phyloP scores from a whole-genome alignment of 2,888 invertebrate genomes.

The Caenorhabditis becei region DNA sequence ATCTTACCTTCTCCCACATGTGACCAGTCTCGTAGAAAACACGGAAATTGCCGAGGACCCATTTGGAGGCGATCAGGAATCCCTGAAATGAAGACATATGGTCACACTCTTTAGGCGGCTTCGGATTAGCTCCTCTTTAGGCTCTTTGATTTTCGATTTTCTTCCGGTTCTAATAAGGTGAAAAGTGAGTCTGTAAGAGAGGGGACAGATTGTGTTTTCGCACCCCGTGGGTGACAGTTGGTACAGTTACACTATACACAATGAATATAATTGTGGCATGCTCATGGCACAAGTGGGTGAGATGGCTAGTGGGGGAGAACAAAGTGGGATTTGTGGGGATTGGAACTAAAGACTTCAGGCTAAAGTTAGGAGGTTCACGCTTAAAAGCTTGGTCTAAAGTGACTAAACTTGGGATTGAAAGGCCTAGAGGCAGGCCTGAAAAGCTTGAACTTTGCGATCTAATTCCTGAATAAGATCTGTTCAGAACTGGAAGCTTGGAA shows the following conservation, averaged over 20 bases:
- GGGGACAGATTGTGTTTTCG: slow-evolving; percentile 50
- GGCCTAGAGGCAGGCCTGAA: too few species aligned
- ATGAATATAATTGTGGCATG: slow-evolving; percentile 24
- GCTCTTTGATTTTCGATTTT: slow-evolving; percentile 16
- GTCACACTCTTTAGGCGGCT: not conserved
- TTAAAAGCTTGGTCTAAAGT: too few species aligned
- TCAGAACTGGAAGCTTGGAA: too few species aligned
- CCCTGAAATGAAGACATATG: slow-evolving; percentile 63
- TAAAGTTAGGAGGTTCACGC: too few species aligned
- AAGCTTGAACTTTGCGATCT: too few species aligned
- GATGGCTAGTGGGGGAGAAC: not conserved
- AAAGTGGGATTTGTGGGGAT: too few species aligned
- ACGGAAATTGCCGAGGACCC: slow-evolving; percentile 74
- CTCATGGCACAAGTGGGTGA: slow-evolving; percentile 26
- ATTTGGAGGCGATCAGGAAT: slow-evolving; percentile 73
- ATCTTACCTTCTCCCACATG: slow-evolving; percentile 75
- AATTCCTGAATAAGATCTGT: too few species aligned
- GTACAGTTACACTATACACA: slow-evolving; percentile 26
- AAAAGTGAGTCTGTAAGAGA: slow-evolving; percentile 8
- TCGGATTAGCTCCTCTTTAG: too few species aligned
- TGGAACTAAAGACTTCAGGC: too few species aligned
- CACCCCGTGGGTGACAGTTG: slow-evolving; percentile 26
- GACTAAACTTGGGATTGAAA: too few species aligned
- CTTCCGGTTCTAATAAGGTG: slow-evolving; percentile 38
- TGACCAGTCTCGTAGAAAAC: slow-evolving; percentile 71